A percentile compares a stretch with the other conserved stretches of the same genome.
These are phyloP conservation scores for Zhuqinia jingwanae DNA, from an alignment of 2,888 invertebrate species.

Conservation along the genomic window DNA sequence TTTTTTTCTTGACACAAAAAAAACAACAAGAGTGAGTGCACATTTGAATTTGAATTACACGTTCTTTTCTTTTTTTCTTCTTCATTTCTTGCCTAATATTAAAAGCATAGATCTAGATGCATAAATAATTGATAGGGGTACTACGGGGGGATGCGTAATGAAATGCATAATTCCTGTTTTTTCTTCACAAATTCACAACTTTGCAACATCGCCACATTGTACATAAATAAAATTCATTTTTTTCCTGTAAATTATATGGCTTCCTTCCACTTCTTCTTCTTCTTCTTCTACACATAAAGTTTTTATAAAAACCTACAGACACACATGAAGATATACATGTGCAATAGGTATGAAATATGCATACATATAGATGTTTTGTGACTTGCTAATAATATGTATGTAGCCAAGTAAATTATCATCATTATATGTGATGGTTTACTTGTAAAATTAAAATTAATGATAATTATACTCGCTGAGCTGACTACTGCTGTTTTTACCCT, in stretches of 20 bases:
- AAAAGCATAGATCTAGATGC: neutral
- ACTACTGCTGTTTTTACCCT: neutral
- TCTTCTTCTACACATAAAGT: too few relatives aligned
- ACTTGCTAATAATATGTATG: too few relatives aligned
- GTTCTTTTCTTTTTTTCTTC: neutral
- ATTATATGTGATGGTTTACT: too few relatives aligned
- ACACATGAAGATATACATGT: too few relatives aligned
- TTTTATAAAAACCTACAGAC: too few relatives aligned
- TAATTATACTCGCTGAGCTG: too few relatives aligned
- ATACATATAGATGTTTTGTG: neutral
- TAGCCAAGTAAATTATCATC: too few relatives aligned
- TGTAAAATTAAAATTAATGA: too few relatives aligned
- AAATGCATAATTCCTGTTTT: constrained; percentile 70
- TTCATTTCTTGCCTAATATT: neutral
- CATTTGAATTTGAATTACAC: neutral
- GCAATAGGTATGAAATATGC: neutral
- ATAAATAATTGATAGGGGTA: neutral
- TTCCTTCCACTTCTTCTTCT: constrained; percentile 45
- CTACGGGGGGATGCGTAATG: constrained; percentile 22
- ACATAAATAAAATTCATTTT: neutral
- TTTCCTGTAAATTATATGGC: constrained; percentile 31
- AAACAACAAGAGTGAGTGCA: neutral
- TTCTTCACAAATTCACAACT: constrained; percentile 23
- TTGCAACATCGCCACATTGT: neutral
- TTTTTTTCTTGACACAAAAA: constrained; percentile 24